phyloP scores from a whole-genome alignment of 2,888 invertebrate genomes.

The Microdon myrmicae region DNA sequence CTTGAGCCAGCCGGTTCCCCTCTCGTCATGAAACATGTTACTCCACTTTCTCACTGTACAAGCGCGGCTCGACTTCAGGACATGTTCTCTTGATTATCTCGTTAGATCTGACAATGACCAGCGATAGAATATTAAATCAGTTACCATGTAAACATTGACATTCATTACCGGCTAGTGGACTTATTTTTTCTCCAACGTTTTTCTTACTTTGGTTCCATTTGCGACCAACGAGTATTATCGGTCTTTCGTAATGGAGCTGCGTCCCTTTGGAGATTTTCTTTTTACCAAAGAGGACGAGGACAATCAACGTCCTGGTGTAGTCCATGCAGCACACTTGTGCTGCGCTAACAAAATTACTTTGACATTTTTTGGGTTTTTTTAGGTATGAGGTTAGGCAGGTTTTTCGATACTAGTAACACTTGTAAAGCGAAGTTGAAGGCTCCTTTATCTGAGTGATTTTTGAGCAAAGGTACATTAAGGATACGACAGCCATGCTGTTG shows the following conservation, averaged over 20 bases:
- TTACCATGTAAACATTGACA: slow-evolving; percentile 54
- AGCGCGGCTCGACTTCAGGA: slow-evolving; percentile 8
- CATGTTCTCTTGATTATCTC: slow-evolving; percentile 49
- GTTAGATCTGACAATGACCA: slow-evolving; percentile 48
- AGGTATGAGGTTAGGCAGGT: too few species aligned
- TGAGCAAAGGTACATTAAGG: too few species aligned
- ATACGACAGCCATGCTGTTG: too few species aligned
- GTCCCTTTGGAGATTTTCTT: too few species aligned
- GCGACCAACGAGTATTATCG: slow-evolving; percentile 38
- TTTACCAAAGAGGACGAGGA: too few species aligned
- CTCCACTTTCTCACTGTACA: slow-evolving; percentile 25
- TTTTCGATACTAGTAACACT: too few species aligned
- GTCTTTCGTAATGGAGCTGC: too few species aligned
- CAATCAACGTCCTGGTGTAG: slow-evolving; percentile 23
- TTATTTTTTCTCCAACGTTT: slow-evolving; percentile 44
- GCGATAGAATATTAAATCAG: slow-evolving; percentile 53
- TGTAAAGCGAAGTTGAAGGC: too few species aligned
- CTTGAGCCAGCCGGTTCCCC: slow-evolving; percentile 32
- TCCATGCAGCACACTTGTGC: slow-evolving; percentile 20
- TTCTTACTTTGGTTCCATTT: slow-evolving; percentile 44
- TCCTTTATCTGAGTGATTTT: too few species aligned
- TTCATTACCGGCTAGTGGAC: slow-evolving; percentile 50
- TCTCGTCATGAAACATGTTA: slow-evolving; percentile 39
- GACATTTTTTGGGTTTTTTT: slow-evolving; percentile 33
- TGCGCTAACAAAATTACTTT: slow-evolving; percentile 48